Conservation (phyloP, 2,797 vertebrate species). For the Taenioides sp. region DNA sequence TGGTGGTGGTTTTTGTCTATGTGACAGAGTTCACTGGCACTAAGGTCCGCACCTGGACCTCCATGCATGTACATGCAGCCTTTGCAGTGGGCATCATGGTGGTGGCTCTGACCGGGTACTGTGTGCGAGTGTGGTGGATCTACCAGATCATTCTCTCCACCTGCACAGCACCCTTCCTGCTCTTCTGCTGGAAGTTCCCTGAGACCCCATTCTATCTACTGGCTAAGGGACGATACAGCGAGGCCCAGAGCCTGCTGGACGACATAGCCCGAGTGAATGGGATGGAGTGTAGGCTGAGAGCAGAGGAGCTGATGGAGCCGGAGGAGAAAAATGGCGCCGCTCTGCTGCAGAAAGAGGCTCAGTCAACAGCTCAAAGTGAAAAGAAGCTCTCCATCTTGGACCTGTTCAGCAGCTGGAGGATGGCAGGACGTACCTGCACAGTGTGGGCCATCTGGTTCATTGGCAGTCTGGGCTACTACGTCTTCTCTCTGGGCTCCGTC, state of each 20-base stretch:
- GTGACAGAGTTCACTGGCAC: constrained; percentile 91
- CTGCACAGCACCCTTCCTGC: constrained; percentile 86
- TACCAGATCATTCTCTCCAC: constrained; percentile 90
- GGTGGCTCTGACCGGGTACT: constrained; percentile 88
- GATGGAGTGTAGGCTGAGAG: constrained; percentile 73
- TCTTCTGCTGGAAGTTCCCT: constrained; percentile 92
- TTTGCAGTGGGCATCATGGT: constrained; percentile 89
- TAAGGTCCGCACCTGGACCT: constrained; percentile 91
- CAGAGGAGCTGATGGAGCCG: constrained; percentile 77
- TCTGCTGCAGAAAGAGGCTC: constrained; percentile 45
- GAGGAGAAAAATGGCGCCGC: constrained; percentile 31
- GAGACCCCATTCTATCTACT: constrained; percentile 94
- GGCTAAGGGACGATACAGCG: constrained; percentile 81
- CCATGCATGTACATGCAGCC: constrained; percentile 91
- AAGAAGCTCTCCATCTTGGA: constrained; percentile 85
- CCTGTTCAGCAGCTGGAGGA: constrained; percentile 84
- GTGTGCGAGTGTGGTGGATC: constrained; percentile 89
- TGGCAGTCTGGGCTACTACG: constrained; percentile 91
- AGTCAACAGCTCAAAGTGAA: constrained; percentile 2
- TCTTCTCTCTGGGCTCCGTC: constrained; percentile 89
- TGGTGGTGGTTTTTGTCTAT: constrained; percentile 94
- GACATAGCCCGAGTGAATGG: constrained; percentile 85
- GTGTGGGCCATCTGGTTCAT: constrained; percentile 95
- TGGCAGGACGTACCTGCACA: constrained; percentile 84
- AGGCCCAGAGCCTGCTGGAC: constrained; percentile 84